A percentile compares a stretch with the other conserved stretches of the same genome.
Conservation (phyloP, 2,113 vertebrate genomes). For the Anseranas semipalmata region DNA sequence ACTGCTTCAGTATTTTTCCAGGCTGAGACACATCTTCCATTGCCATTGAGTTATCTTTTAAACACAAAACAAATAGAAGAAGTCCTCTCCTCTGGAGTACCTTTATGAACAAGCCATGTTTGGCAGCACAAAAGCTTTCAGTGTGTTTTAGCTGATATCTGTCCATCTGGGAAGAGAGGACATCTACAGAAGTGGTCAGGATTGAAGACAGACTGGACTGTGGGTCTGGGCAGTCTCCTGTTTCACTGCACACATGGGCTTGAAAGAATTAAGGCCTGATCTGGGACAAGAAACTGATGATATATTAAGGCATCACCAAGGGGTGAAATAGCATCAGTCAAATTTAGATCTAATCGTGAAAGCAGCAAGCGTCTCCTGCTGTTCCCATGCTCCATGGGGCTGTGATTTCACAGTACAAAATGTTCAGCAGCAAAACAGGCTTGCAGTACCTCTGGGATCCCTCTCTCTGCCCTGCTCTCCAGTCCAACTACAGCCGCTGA, state of each 20-base stretch:
- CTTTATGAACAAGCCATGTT: not conserved
- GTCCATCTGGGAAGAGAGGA: not conserved
- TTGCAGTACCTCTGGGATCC: not conserved
- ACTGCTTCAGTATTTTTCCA: not conserved
- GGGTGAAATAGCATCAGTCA: not conserved
- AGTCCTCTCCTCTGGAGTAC: not conserved
- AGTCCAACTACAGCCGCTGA: not conserved
- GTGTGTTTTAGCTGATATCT: not conserved
- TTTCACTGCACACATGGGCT: not conserved
- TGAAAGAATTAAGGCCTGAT: not conserved
- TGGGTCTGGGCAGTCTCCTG: not conserved
- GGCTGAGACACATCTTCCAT: not conserved
- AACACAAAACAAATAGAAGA: not conserved
- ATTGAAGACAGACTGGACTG: not conserved
- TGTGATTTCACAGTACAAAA: not conserved
- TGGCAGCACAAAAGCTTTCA: not conserved
- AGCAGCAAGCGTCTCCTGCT: not conserved
- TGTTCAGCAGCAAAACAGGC: not conserved
- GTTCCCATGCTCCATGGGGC: not conserved
- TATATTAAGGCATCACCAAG: not conserved
- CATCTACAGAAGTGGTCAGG: not conserved
- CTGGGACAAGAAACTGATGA: not conserved
- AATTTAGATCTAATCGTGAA: not conserved
- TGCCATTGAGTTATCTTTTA: not conserved
- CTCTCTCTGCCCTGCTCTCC: not conserved